Conservation (phyloP, 2,797 vertebrate species). For the Pogoniulus pusillus region DNA sequence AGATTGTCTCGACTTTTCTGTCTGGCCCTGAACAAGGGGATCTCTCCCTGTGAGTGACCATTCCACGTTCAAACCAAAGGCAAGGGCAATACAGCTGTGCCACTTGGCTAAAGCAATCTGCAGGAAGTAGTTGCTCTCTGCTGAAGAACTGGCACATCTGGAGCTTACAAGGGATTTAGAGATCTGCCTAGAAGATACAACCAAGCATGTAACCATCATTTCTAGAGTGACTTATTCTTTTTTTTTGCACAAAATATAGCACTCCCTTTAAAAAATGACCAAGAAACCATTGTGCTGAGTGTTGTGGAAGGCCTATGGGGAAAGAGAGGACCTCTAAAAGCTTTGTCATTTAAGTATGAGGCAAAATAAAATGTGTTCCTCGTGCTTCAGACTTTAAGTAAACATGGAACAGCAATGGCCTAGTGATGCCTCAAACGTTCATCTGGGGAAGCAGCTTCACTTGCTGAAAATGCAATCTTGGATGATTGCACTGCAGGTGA, state of each 20-base stretch:
- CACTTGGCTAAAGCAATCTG: neutral
- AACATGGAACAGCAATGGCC: neutral
- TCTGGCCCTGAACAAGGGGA: neutral
- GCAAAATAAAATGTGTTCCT: neutral
- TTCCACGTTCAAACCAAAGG: neutral
- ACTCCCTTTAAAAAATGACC: neutral
- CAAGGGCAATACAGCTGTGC: neutral
- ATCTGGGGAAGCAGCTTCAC: too few relatives aligned
- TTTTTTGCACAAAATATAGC: neutral
- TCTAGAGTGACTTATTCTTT: neutral
- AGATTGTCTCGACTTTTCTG: neutral
- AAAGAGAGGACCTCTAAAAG: neutral
- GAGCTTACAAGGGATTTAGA: neutral
- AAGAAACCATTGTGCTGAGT: neutral
- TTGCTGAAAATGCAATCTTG: too few relatives aligned
- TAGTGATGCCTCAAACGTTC: neutral
- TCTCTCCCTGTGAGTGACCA: neutral
- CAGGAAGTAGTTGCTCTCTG: slow-evolving; percentile 14
- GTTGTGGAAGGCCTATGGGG: neutral
- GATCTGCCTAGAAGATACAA: neutral
- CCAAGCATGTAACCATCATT: neutral
- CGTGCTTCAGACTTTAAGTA: neutral
- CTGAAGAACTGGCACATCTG: neutral
- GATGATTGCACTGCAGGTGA: too few relatives aligned
- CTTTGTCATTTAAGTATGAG: neutral